Base-by-base conservation (phyloP, 1,140 invertebrate genomes). In the Drosophila ogumai region DNA sequence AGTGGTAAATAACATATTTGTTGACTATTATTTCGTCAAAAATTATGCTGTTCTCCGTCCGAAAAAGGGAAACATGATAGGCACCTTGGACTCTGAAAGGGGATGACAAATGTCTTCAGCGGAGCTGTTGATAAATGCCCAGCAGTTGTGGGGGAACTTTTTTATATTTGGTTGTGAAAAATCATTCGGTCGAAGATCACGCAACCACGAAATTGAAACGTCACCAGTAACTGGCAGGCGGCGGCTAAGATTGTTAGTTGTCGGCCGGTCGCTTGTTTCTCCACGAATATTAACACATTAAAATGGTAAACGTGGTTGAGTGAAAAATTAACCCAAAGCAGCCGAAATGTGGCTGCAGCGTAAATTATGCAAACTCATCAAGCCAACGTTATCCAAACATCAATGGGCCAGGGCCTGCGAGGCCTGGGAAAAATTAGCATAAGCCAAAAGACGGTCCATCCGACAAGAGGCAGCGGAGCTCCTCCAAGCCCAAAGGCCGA, bases 321-420 rank as follows among this genome's bases (percentile, higher is more conserved):
- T 87, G 84, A 87, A 87, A 88, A 87, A 87, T 87, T 74, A 87
- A 82, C 71, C 67, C 67, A 77, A 76, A 80, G 80, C 64, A 74
- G 50, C 73, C 77, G 46, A 82, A 76, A 68, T 76, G 79, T 73
- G 41, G 46, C 47, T 84, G 55, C 63, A 82, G 76, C 81, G 66
- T 84, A 86, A 86, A 87, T 87, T 87, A 87, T 87, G 82, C 82
- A 87, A 88, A 87, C 84, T 87, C 82, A 87, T 87, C 82, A 87
- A 87, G 82, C 82, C 84, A 88, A 77, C 85, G 84, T 84, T 87
- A 87, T 88, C 82, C 84, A 87, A 87, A 87, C 82, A 87, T 87
- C 82, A 87, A 82, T 87, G 75, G 43, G 47, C 64, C 64, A 61
- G 32, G 41, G 52, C 65, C 64, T 71, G 68, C 50, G 34, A 52